Base-by-base conservation (phyloP, 2,113 vertebrate genomes). In the Coracopsis vasa region DNA sequence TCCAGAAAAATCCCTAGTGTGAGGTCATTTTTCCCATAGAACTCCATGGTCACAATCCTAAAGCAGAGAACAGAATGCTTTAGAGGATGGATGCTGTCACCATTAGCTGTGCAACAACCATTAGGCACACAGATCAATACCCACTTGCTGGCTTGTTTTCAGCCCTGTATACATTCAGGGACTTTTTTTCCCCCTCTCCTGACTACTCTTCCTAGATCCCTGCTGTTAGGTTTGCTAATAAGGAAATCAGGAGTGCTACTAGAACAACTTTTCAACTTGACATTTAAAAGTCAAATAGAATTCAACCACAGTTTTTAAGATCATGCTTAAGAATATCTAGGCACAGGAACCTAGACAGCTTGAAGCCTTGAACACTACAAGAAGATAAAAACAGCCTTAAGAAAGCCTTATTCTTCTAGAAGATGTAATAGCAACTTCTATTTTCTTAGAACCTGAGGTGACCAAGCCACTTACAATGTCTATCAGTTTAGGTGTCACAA, bases 41-140 rank as follows among this genome's bases (percentile, higher is more conserved):
- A 99, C 86, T 99, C 99, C 99, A 99, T 99, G 7, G 99, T 99
- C 86, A 99, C 99, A 88, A 99, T 99, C 99, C 99, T 99, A 98
- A 95, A 89, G 81, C 72, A 96, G 51, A 90, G 33, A 83, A 31
- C 42, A 5, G 74, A 77, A 88, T 95, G 54, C 42, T 88, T 86
- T 83, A 79, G 51, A 53, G 48, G 16, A 24, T 25, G 44, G 41
- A 65, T 60, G 51, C 16, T 83, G 37, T 44, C 42, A 53, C 58
- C 33, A 16, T 48, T 58, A 67, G 33, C 24, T 75, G 24, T 37
- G 28, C 53, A 75, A 42, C 8, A 11, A 33, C 31, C 25, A 86
- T 80, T 6, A 83, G 13, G 7, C 42, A 5, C n/a, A 56, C 20
- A 88, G 35, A 82, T 45, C 12, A 37, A 27, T 16, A 86, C 4